A percentile compares a stretch with the other conserved stretches of the same genome.
These are phyloP conservation scores for Microplitis mediator DNA, from an alignment of 1,140 invertebrate genomes.

Conservation along the genomic window DNA sequence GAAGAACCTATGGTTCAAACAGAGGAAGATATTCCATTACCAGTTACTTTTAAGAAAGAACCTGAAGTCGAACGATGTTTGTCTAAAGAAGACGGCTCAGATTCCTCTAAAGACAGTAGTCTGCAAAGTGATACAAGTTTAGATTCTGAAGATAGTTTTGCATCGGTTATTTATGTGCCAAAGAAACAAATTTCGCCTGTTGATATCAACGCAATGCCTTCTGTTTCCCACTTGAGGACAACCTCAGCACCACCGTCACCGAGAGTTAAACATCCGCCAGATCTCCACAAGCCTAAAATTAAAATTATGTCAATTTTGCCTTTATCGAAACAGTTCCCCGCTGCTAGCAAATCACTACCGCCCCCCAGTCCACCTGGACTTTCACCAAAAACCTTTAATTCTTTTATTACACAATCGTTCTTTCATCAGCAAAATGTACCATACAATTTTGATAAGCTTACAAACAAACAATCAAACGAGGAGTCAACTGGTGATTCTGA, in stretches of 20 bases:
- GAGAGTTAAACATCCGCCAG: slow-evolving; percentile 57
- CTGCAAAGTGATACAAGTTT: slow-evolving; percentile 91
- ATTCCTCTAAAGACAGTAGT: slow-evolving; percentile 90
- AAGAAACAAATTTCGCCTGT: slow-evolving; percentile 58
- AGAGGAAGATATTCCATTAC: slow-evolving; percentile 44
- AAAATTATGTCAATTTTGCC: slow-evolving; percentile 56
- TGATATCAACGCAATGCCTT: slow-evolving; percentile 35
- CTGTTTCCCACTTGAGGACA: slow-evolving; percentile 44
- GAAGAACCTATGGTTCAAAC: slow-evolving; percentile 37
- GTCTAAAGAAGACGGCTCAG: slow-evolving; percentile 84
- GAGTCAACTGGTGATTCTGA: background rate
- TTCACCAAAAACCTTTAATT: slow-evolving; percentile 44
- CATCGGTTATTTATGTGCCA: slow-evolving; percentile 87
- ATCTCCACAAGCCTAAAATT: slow-evolving; percentile 41
- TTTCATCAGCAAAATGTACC: slow-evolving; percentile 11
- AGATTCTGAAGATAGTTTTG: slow-evolving; percentile 90
- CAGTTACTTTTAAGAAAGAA: slow-evolving; percentile 42
- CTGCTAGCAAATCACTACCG: slow-evolving; percentile 51
- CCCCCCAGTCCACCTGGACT: slow-evolving; percentile 53
- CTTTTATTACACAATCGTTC: slow-evolving; percentile 19
- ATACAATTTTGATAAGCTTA: background rate
- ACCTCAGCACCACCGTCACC: slow-evolving; percentile 76
- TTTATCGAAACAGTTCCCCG: slow-evolving; percentile 54
- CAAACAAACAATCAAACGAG: background rate
- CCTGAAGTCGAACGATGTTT: slow-evolving; percentile 65